Percentiles rank a stretch among this genome's conserved stretches.
These are phyloP conservation scores for Trachymyrmex septentrionalis DNA, from an alignment of 1,140 invertebrate genomes.

Conservation along the genomic window DNA sequence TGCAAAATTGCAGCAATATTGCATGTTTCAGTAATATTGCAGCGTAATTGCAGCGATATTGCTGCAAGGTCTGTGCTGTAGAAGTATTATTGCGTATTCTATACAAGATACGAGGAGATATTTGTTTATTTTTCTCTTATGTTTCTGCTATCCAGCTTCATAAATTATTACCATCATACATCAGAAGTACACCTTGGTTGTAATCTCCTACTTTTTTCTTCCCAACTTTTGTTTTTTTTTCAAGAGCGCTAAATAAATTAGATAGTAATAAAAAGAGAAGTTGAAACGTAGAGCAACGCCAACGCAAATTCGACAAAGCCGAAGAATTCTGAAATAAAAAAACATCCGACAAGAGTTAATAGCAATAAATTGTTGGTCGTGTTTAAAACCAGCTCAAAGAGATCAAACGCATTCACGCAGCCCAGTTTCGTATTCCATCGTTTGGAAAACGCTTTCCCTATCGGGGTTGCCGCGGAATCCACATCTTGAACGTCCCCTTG, in stretches of 20 bases:
- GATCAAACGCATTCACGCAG: conserved; percentile 57
- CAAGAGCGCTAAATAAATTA: conserved; percentile 10
- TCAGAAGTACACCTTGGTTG: background rate
- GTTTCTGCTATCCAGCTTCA: background rate
- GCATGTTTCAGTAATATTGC: too few species aligned
- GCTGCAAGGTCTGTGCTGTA: too few species aligned
- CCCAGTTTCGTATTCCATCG: conserved; percentile 42
- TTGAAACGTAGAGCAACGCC: background rate
- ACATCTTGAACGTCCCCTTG: conserved; percentile 27
- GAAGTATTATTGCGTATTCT: too few species aligned
- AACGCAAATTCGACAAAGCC: background rate
- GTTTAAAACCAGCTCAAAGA: conserved; percentile 16
- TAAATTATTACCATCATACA: conserved; percentile 5
- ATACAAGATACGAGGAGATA: background rate
- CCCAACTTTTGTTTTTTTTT: background rate
- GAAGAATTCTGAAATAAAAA: conserved; percentile 26
- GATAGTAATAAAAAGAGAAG: background rate
- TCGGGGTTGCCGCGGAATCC: conserved; percentile 11
- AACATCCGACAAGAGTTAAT: conserved; percentile 8
- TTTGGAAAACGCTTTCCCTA: conserved; percentile 39
- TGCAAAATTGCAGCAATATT: too few species aligned
- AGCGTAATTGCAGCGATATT: too few species aligned
- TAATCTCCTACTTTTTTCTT: background rate
- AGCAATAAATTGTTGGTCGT: conserved; percentile 25
- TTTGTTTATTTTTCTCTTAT: background rate